Percentiles rank a stretch among this genome's conserved stretches.
These are phyloP conservation scores for Sylvia atricapilla DNA, from an alignment of 2,113 vertebrate genomes.

Conservation along the genomic window DNA sequence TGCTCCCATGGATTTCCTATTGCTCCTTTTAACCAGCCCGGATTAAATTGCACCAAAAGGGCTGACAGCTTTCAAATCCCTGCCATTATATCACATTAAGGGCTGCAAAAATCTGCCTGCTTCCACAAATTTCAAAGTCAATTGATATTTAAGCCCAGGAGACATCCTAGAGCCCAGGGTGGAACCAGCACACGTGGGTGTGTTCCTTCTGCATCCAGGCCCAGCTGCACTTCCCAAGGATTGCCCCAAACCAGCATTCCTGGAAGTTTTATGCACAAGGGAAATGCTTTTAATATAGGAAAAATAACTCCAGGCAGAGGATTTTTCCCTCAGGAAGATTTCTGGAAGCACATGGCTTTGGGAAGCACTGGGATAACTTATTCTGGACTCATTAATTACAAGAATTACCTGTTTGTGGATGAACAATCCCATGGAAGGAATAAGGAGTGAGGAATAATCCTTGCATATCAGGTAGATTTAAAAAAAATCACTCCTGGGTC, in stretches of 20 bases:
- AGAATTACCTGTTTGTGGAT: background rate
- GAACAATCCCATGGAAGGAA: background rate
- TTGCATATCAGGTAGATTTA: background rate
- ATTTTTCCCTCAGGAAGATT: background rate
- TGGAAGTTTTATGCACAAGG: background rate
- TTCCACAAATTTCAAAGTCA: slow-evolving; percentile 69
- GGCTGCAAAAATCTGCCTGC: slow-evolving; percentile 40
- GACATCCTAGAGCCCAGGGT: background rate
- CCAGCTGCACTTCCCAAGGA: background rate
- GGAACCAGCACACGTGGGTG: background rate
- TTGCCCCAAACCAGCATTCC: background rate
- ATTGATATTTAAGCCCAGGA: slow-evolving; percentile 36
- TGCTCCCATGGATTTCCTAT: slow-evolving; percentile 69
- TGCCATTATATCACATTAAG: slow-evolving; percentile 29
- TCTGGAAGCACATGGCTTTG: background rate
- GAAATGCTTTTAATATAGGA: background rate
- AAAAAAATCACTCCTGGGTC: background rate
- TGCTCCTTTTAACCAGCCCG: slow-evolving; percentile 61
- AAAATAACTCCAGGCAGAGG: background rate
- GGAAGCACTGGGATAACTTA: background rate
- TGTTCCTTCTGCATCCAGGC: background rate
- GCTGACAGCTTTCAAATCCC: slow-evolving; percentile 54
- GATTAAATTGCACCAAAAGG: slow-evolving; percentile 67
- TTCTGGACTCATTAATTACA: background rate
- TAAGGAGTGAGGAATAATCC: background rate